Percentiles rank a stretch among this genome's conserved stretches.
Conservation (phyloP, 2,888 invertebrate genomes). For the Lepas anatifera region DNA sequence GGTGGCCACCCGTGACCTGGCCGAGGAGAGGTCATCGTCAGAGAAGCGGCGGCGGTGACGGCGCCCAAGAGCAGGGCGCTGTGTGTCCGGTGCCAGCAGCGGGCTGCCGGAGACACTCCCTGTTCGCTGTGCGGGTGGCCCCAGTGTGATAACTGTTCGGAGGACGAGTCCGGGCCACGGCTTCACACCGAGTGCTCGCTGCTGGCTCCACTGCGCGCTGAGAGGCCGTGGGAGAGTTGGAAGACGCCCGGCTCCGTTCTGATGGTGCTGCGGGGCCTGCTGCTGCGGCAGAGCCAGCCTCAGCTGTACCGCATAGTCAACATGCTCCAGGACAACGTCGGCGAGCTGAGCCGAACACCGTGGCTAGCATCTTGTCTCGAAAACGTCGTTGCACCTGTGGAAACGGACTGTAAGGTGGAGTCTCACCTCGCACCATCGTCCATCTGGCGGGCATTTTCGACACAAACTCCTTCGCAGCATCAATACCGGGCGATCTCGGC, state of each 20-base stretch:
- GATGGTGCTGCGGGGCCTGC: background rate
- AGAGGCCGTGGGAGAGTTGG: background rate
- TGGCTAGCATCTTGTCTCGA: background rate
- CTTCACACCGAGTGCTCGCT: background rate
- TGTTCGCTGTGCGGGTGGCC: background rate
- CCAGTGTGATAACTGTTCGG: background rate
- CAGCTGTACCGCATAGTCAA: background rate
- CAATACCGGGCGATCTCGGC: background rate
- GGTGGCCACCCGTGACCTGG: background rate
- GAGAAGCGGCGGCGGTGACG: background rate
- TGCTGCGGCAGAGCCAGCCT: background rate
- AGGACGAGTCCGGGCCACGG: too few relatives aligned
- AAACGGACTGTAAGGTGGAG: background rate
- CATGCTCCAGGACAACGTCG: background rate
- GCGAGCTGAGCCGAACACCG: background rate
- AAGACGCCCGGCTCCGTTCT: background rate
- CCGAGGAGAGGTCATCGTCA: background rate
- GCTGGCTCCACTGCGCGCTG: background rate
- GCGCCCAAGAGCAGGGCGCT: background rate
- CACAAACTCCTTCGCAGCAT: slow-evolving; percentile 23
- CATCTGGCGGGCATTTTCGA: slow-evolving; percentile 20
- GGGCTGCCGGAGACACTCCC: background rate
- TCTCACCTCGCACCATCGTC: background rate
- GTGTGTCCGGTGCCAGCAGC: background rate
- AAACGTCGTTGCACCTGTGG: background rate